Percentiles rank a stretch among this genome's conserved stretches.
phyloP scores from a whole-genome alignment of 2,888 invertebrate genomes.

The Odontomyia ornata region DNA sequence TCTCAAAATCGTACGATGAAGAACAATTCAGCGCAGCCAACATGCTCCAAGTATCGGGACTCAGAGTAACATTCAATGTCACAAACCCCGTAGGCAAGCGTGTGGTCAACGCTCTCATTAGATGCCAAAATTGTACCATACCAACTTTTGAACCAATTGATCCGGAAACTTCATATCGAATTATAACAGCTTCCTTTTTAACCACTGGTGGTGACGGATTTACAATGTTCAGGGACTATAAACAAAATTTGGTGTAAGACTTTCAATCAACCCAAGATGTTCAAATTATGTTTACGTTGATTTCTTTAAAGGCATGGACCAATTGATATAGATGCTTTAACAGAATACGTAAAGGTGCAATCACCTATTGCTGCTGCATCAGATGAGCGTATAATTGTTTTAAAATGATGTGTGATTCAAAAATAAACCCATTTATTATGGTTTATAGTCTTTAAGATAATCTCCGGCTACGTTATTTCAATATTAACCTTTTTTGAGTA shows the following conservation, averaged over 20 bases:
- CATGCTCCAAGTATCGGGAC: constrained; percentile 72
- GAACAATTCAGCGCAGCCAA: constrained; percentile 64
- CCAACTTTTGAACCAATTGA: constrained; percentile 72
- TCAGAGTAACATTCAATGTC: constrained; percentile 67
- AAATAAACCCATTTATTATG: no score
- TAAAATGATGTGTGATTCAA: constrained; percentile 20
- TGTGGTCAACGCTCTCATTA: constrained; percentile 67
- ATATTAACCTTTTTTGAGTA: no score
- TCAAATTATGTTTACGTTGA: not conserved
- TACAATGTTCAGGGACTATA: constrained; percentile 62
- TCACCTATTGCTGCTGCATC: constrained; percentile 54
- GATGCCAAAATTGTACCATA: constrained; percentile 72
- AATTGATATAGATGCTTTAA: constrained; percentile 57
- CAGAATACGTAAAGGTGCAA: constrained; percentile 54
- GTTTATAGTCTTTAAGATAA: no score
- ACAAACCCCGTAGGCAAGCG: constrained; percentile 69
- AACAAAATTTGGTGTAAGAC: constrained; percentile 58
- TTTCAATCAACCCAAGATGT: not conserved
- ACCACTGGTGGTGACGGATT: constrained; percentile 77
- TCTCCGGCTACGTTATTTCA: no score
- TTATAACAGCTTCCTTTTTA: constrained; percentile 71
- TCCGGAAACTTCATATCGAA: constrained; percentile 68
- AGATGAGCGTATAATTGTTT: constrained; percentile 54
- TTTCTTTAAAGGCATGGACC: constrained; percentile 54
- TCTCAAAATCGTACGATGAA: constrained; percentile 61